phyloP scores from a whole-genome alignment of 2,888 invertebrate species.

The Folsomia manolachei region DNA sequence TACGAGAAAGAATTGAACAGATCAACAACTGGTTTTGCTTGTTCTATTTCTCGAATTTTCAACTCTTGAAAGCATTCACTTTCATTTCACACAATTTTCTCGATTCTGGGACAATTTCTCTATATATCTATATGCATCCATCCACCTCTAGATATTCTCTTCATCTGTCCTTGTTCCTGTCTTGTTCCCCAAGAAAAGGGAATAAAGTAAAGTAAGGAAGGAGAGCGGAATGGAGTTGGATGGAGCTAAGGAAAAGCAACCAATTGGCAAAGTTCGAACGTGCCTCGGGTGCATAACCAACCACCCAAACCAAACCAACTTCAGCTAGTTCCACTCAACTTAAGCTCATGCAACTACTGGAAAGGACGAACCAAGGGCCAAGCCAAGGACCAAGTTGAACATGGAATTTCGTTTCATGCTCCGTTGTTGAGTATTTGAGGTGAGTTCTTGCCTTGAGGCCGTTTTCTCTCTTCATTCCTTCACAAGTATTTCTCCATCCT shows the following conservation, averaged over 20 bases:
- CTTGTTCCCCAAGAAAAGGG: not conserved
- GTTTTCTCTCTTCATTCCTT: not conserved
- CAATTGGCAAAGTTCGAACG: not conserved
- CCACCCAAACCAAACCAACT: not conserved
- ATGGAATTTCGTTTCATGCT: not conserved
- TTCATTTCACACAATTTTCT: no score
- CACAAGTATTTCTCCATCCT: no score
- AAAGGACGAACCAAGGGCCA: not conserved
- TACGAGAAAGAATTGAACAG: not conserved
- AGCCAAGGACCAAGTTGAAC: not conserved
- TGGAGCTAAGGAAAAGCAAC: no score
- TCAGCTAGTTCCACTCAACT: no score
- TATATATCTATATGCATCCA: no score
- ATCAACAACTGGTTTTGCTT: not conserved
- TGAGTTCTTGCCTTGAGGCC: not conserved
- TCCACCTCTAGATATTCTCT: no score
- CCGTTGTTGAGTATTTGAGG: not conserved
- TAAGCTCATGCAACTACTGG: no score
- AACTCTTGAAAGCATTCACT: not conserved
- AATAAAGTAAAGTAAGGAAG: not conserved
- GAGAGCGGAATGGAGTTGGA: not conserved
- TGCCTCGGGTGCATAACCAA: not conserved
- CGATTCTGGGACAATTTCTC: not conserved
- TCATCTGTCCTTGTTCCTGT: no score
- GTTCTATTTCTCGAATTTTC: no score